Base-by-base conservation (phyloP, 2,113 vertebrate genomes). In the Perca schrenkii region DNA sequence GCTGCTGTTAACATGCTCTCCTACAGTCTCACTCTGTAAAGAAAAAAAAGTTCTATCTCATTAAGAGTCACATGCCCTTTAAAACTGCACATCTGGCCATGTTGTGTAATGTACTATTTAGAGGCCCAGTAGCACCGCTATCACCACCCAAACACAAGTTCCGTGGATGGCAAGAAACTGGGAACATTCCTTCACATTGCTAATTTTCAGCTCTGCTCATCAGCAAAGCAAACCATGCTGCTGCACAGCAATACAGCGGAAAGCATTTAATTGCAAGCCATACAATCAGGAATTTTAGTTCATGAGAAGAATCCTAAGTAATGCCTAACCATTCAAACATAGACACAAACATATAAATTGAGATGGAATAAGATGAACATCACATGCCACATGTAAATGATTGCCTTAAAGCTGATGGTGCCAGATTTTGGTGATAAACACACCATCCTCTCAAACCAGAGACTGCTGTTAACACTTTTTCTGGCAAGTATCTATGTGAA, bases 51-150 rank as follows among this genome's bases (percentile, higher is more conserved):
- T 13, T 53, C 14, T 8, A 16, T 77, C 88, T 92, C 89, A 88
- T 89, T 89, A 91, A 75, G 47, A 86, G 57, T 71, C 82, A 77
- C 64, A 49, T 87, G 82, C 73, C 62, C 63, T 85, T 77, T 70
- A 74, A 88, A 86, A 77, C 67, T 69, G 91, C 88, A 92, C 91
- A 92, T 92, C 86, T 92, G 91, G 86, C 73, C 66, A 15, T 25
- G 80, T 83, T 90, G 87, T 90, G 78, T 90, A 91, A 92, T 49
- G 76, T 46, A 73, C 74, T 73, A 79, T 83, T 77, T 77, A 72
- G 57, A 87, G 66, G 60, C 80, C 85, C 77, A 43, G 85, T 79
- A 73, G 80, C 79, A 69, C 57, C 66, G 54, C 73, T 68, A 73
- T 70, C 63, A 83, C 64, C 85, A 82, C 82, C 84, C 84, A 89